Conservation (phyloP, 2,888 invertebrate species). For the Eumerus sabulonum region DNA sequence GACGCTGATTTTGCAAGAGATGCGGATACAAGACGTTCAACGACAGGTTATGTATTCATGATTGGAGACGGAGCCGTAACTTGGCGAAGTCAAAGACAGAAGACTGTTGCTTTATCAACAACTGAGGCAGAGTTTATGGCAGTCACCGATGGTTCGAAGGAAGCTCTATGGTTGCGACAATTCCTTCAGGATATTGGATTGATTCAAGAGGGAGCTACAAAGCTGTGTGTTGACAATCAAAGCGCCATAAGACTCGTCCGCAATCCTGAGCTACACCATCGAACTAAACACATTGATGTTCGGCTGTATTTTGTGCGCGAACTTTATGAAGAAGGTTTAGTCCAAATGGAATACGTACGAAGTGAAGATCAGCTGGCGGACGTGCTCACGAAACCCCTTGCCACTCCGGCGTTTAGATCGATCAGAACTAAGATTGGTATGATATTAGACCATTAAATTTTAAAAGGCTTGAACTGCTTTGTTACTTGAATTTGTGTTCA, state of each 20-base stretch:
- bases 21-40: too few relatives aligned
- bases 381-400: slow-evolving; percentile 3
- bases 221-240: too few relatives aligned
- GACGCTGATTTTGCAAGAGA: too few relatives aligned
- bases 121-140: too few relatives aligned
- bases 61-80: too few relatives aligned
- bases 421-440: too few relatives aligned
- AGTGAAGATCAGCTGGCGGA: background rate
- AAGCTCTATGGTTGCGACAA: slow-evolving; percentile 71
- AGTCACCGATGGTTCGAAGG: slow-evolving; percentile 70
- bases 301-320: slow-evolving; percentile 40
- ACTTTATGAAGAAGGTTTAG: background rate
- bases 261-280: slow-evolving; percentile 49
- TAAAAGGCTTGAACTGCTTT: too few relatives aligned
- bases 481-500: too few relatives aligned
- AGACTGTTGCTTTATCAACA: too few relatives aligned
- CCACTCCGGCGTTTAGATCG: background rate
- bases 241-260: slow-evolving; percentile 24
- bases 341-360: background rate
- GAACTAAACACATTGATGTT: slow-evolving; percentile 52
- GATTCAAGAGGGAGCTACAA: slow-evolving; percentile 67
- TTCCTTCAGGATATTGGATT: slow-evolving; percentile 35
- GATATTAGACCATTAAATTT: too few relatives aligned
- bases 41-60: too few relatives aligned
- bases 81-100: too few relatives aligned